Evolutionary conservation across 1,140 invertebrate genomes (phyloP), one percentile per base, ranked within the genome.

Genomic region (Caenorhabditis inopinata): DNA sequence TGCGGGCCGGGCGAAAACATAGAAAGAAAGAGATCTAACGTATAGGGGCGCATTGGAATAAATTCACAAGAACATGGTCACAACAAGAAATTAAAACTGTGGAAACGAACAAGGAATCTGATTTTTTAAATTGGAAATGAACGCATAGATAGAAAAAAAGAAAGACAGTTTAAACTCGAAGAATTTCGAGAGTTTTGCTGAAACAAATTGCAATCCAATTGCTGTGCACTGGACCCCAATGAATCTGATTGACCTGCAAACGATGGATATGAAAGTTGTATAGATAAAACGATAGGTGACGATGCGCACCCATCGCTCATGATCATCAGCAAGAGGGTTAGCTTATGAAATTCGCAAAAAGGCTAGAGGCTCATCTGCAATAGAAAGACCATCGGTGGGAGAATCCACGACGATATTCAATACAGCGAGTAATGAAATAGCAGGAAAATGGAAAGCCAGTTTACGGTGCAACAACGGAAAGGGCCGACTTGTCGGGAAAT

Each of bases 181-280:
- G 91, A 87, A 99, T 98, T 91, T 99, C 96, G 46, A 97, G 92
- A 85, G 93, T 94, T 90, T 96, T 94, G 90, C 97, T 98, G 89
- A 98, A 98, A 90, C 96, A 98, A 89, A 99, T 99, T 25, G 96
- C 95, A 86, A 99, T 98, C 97, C 96, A 99, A 89, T 99, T 96
- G 2, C 96, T 96, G 89, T 98, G 96, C 0, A 96, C 97, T n/a
- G 95, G 94, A 7, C 96, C 96, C 96, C 97, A 99, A 89, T 98
- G 96, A 83, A 99, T 98, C 90, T 98, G 96, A 92, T 98, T 98
- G 1, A 83, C 78, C 78, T 80, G 78, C 21, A 73, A 79, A 35
- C 14, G 5, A 42, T 42, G n/a, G 25, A 7, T 7, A 18, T 21
- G n/a, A 21, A 51, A 51, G 25, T 18, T 51, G 6, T 18, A n/a